Percentiles rank a stretch among this genome's conserved stretches.
These are phyloP conservation scores for Cottus gobio DNA, from an alignment of 2,113 vertebrate species.

Conservation along the genomic window DNA sequence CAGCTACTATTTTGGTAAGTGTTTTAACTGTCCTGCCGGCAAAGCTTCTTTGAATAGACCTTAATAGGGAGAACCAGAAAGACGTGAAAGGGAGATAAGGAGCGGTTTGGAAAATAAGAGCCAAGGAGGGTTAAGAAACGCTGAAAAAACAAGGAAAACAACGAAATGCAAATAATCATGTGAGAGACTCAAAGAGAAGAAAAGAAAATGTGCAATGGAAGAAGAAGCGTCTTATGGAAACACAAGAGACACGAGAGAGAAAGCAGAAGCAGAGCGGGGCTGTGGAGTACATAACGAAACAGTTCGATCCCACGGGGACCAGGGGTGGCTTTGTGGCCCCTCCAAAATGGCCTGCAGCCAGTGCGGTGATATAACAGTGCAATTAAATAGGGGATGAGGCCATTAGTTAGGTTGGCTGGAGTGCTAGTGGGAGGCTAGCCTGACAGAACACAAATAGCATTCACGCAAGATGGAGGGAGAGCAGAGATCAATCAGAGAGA, in stretches of 20 bases:
- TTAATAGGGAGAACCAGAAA: not conserved
- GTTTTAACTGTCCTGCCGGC: not conserved
- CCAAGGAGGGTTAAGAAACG: constrained; percentile 20
- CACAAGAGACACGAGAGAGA: constrained; percentile 10
- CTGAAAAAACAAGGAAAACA: not conserved
- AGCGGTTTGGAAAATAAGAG: not conserved
- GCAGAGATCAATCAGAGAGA: constrained; percentile 71
- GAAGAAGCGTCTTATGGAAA: not conserved
- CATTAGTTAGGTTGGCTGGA: constrained; percentile 76
- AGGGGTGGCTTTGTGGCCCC: constrained; percentile 63
- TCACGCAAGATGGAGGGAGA: constrained; percentile 59
- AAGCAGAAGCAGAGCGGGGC: constrained; percentile 13
- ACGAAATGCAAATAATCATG: not conserved
- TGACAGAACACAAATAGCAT: constrained; percentile 77
- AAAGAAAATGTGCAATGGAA: constrained; percentile 12
- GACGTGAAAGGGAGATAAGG: not conserved
- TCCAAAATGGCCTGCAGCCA: constrained; percentile 65
- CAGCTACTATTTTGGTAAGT: not conserved
- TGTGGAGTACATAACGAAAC: constrained; percentile 52
- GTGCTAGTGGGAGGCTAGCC: constrained; percentile 54
- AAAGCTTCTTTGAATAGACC: not conserved
- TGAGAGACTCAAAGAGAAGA: not conserved
- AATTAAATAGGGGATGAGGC: constrained; percentile 76
- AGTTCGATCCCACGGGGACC: constrained; percentile 48
- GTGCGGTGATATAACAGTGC: constrained; percentile 68